Percentiles rank a stretch among this genome's conserved stretches.
These are phyloP conservation scores for Sphyrna mokarran DNA, from an alignment of 2,113 vertebrate genomes.

Conservation along the genomic window DNA sequence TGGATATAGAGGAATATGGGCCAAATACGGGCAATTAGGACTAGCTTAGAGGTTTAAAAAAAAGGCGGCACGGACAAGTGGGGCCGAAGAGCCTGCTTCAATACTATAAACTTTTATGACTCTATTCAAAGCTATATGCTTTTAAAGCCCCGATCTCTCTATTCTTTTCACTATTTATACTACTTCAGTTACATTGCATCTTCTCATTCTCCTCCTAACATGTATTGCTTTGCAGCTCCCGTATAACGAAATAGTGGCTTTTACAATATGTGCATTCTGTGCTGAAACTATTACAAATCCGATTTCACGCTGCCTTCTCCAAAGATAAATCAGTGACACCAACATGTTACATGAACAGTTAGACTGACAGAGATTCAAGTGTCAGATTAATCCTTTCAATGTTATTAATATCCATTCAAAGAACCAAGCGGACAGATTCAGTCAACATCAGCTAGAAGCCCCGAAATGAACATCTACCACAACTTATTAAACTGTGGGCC, in stretches of 20 bases:
- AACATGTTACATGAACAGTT: slow-evolving; percentile 24
- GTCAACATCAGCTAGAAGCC: background rate
- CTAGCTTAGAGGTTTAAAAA: too few species aligned
- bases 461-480: background rate
- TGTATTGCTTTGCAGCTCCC: background rate
- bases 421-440: background rate
- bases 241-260: background rate
- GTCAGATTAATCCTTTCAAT: slow-evolving; percentile 32
- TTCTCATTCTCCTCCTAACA: background rate
- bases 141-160: background rate
- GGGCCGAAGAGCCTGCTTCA: too few species aligned
- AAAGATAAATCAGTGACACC: slow-evolving; percentile 16
- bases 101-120: too few species aligned
- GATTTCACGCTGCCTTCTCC: slow-evolving; percentile 15
- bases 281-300: background rate
- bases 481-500: background rate
- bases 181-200: background rate
- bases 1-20: too few species aligned
- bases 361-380: slow-evolving; percentile 14
- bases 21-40: too few species aligned
- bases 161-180: background rate
- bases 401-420: slow-evolving; percentile 24
- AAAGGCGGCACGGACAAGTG: too few species aligned
- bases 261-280: background rate
- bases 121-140: background rate